A percentile compares a stretch with the other conserved stretches of the same genome.
Conservation (phyloP, 2,888 invertebrate species). For the Neuroscelio doddi region DNA sequence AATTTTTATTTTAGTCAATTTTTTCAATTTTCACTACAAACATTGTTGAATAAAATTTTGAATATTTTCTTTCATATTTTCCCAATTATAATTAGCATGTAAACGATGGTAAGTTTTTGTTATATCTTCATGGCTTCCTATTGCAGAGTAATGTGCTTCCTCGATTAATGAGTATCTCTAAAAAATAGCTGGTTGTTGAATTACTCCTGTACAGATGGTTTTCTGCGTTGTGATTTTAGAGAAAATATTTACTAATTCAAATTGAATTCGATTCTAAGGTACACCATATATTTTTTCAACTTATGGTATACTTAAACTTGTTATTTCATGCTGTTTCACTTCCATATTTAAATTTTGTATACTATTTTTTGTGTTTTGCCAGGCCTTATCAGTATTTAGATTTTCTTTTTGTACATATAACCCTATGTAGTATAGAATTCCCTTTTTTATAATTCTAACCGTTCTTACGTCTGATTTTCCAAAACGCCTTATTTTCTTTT, state of each 20-base stretch:
- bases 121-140: conserved; percentile 19
- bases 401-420: too few species aligned
- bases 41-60: conserved; percentile 14
- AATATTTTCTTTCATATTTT: conserved; percentile 15
- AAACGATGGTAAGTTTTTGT: conserved; percentile 16
- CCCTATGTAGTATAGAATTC: too few species aligned
- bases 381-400: too few species aligned
- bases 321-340: too few species aligned
- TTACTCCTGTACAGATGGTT: neutral
- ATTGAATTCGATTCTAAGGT: too few species aligned
- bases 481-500: too few species aligned
- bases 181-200: neutral
- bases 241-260: neutral
- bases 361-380: too few species aligned
- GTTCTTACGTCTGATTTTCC: too few species aligned
- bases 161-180: conserved; percentile 4
- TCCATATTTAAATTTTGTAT: too few species aligned
- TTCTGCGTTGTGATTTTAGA: neutral
- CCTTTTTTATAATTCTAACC: too few species aligned
- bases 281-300: too few species aligned
- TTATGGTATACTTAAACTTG: too few species aligned
- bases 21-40: conserved; percentile 11
- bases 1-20: conserved; percentile 34
- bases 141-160: conserved; percentile 18
- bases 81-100: conserved; percentile 13